Evolutionary conservation across 2,113 vertebrate genomes (phyloP).

Genomic region (Glaucomys volans): DNA sequence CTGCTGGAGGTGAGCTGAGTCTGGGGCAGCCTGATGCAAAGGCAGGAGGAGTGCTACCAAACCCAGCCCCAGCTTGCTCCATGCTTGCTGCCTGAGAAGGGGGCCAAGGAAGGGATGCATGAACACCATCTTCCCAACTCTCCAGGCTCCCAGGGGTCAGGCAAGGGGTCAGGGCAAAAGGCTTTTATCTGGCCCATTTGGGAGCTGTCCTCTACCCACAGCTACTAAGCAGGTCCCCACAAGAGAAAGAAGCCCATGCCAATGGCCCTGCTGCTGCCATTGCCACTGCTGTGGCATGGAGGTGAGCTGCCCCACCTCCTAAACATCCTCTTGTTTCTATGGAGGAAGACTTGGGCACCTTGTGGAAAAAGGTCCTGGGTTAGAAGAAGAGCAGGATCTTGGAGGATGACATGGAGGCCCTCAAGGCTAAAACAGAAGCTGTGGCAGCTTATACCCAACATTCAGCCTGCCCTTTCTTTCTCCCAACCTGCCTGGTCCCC

Average conservation of each 20-base stretch:
- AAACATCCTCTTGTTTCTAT: no score
- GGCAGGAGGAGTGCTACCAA: slow-evolving; percentile 85
- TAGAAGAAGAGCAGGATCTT: background rate
- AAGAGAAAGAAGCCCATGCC: background rate
- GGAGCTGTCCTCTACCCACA: rapidly evolving
- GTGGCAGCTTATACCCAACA: background rate
- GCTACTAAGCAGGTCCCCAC: background rate
- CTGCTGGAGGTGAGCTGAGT: background rate
- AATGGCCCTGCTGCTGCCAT: background rate
- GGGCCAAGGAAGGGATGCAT: slow-evolving; percentile 81
- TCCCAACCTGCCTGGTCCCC: background rate
- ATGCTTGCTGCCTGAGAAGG: slow-evolving; percentile 90
- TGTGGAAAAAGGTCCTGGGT: background rate
- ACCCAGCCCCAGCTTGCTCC: slow-evolving; percentile 86
- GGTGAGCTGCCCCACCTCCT: background rate
- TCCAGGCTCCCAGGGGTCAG: slow-evolving; percentile 81
- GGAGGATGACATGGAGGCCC: background rate
- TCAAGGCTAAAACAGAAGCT: no score
- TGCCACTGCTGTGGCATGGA: no score
- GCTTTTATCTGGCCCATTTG: rapidly evolving
- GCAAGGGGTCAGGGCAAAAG: slow-evolving; percentile 81
- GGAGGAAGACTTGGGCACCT: no score
- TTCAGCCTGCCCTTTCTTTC: background rate
- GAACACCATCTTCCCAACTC: slow-evolving; percentile 81
- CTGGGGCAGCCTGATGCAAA: slow-evolving; percentile 31